Evolutionary conservation across 2,888 invertebrate species (phyloP).

Genomic region (Willowsia nigromaculata): DNA sequence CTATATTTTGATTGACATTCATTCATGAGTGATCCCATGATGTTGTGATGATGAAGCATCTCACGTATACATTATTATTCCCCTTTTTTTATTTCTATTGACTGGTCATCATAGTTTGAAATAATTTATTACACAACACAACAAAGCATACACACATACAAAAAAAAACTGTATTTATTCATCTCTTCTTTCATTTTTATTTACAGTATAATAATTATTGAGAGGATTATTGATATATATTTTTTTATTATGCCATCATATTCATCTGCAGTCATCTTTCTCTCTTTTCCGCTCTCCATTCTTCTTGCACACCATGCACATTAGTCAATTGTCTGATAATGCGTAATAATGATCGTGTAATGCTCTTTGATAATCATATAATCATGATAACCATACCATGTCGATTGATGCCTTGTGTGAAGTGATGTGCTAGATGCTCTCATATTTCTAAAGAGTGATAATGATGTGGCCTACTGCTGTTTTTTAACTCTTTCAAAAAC

Average conservation of each 20-base stretch:
- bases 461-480: conserved; percentile 62
- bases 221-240: conserved; percentile 50
- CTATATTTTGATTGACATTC: conserved; percentile 27
- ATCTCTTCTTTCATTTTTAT: not conserved
- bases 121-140: conserved; percentile 8
- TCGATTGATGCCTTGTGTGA: not conserved
- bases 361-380: not conserved
- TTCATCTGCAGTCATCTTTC: not conserved
- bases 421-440: too few relatives aligned
- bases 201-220: conserved; percentile 52
- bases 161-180: not conserved
- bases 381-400: not conserved
- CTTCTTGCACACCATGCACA: not conserved
- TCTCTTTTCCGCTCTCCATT: not conserved
- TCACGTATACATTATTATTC: not conserved
- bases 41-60: not conserved
- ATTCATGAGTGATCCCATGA: conserved; percentile 35
- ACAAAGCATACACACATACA: not conserved
- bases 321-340: conserved; percentile 41
- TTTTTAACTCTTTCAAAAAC: conserved; percentile 23
- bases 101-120: not conserved
- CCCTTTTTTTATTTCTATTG: not conserved
- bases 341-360: conserved; percentile 30
- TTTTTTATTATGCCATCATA: not conserved
- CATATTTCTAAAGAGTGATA: conserved; percentile 6